A percentile compares a stretch with the other conserved stretches of the same genome.
phyloP scores from a whole-genome alignment of 2,797 vertebrate species.

The Leuciscus waleckii region DNA sequence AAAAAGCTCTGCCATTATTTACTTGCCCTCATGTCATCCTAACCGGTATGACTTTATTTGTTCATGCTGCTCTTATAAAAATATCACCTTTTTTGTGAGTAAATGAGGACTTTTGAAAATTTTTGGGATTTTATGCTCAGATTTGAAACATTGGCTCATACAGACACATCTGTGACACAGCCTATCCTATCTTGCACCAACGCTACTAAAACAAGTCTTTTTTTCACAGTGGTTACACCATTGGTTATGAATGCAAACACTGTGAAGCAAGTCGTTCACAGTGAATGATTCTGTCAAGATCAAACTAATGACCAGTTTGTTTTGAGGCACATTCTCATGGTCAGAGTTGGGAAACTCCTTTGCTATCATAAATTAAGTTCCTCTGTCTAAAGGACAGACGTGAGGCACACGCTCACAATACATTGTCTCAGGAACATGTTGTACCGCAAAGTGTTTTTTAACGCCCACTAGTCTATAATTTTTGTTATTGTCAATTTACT shows the following conservation, averaged over 20 bases:
- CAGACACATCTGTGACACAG: background rate
- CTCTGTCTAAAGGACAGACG: constrained; percentile 41
- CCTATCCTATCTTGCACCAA: background rate
- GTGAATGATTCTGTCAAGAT: background rate
- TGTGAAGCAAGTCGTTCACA: background rate
- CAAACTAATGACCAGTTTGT: constrained; percentile 53
- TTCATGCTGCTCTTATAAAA: background rate
- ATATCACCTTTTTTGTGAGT: too few relatives aligned
- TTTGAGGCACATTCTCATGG: constrained; percentile 58
- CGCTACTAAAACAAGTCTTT: background rate
- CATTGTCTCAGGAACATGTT: constrained; percentile 56
- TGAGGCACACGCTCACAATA: constrained; percentile 28
- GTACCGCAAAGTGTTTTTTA: background rate
- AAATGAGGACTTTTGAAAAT: background rate
- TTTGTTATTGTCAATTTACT: background rate
- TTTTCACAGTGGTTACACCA: background rate
- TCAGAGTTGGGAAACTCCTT: constrained; percentile 54
- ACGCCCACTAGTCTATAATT: background rate
- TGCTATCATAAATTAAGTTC: constrained; percentile 67
- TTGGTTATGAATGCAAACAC: background rate
- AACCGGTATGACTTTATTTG: background rate
- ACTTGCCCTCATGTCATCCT: background rate
- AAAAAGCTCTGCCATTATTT: background rate
- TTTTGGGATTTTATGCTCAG: background rate
- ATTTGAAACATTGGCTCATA: background rate